Conservation (phyloP, 2,888 invertebrate species). For the Halocaridina rubra region DNA sequence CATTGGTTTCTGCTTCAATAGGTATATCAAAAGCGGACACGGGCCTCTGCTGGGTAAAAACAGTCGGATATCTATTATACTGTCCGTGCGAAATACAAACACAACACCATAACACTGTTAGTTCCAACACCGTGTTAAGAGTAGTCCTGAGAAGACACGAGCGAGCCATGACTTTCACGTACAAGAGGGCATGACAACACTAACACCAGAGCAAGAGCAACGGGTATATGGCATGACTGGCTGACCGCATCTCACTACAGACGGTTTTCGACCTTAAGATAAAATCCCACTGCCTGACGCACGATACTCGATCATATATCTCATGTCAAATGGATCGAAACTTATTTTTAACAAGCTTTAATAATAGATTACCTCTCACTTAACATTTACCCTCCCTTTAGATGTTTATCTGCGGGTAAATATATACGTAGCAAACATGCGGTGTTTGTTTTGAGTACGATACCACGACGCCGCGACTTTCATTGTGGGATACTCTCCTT, state of each 20-base stretch:
- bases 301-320: neutral
- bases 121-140: neutral
- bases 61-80: constrained; percentile 10
- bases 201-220: neutral
- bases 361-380: neutral
- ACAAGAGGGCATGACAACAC: constrained; percentile 33
- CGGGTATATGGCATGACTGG: neutral
- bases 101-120: constrained; percentile 24
- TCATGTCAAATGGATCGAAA: neutral
- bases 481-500: constrained; percentile 10
- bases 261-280: constrained; percentile 15
- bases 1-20: constrained; percentile 6
- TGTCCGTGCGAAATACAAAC: constrained; percentile 20
- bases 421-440: neutral
- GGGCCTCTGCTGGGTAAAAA: neutral
- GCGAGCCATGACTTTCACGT: constrained; percentile 36
- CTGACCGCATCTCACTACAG: neutral
- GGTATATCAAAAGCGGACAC: constrained; percentile 9
- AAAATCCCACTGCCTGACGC: constrained; percentile 27
- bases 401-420: neutral
- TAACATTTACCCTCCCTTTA: neutral
- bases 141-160: constrained; percentile 38
- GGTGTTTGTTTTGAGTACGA: too few species aligned
- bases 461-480: neutral
- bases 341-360: neutral